phyloP scores from a whole-genome alignment of 1,140 invertebrate genomes.

The Lerema accius region DNA sequence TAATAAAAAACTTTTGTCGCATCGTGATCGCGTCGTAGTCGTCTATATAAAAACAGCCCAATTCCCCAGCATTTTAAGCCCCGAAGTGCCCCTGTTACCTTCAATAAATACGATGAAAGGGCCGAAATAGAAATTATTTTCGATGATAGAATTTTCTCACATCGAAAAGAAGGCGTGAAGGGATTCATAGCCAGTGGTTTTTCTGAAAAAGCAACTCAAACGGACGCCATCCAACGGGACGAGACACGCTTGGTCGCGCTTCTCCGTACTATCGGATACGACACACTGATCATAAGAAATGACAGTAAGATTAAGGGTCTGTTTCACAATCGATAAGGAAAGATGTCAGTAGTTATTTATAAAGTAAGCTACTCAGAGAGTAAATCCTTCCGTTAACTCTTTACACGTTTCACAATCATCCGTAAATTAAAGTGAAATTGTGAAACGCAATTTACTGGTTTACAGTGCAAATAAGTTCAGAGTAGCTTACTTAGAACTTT shows the following conservation, averaged over 20 bases:
- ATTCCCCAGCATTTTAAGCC: slow-evolving; percentile 41
- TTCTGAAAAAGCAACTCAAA: slow-evolving; percentile 65
- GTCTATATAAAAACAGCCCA: slow-evolving; percentile 18
- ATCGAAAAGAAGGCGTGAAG: slow-evolving; percentile 52
- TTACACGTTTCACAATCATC: too few species aligned
- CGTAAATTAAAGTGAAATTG: too few species aligned
- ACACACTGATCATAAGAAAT: slow-evolving; percentile 34
- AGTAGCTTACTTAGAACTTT: too few species aligned
- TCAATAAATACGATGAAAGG: slow-evolving; percentile 51
- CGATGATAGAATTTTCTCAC: slow-evolving; percentile 65
- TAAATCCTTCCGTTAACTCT: too few species aligned
- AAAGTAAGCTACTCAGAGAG: too few species aligned
- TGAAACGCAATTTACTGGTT: too few species aligned
- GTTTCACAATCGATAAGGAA: too few species aligned
- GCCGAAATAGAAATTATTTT: slow-evolving; percentile 60
- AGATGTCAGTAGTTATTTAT: too few species aligned
- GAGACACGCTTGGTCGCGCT: slow-evolving; percentile 50
- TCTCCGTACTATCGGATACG: too few species aligned
- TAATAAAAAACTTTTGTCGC: too few species aligned
- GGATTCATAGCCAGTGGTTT: slow-evolving; percentile 63
- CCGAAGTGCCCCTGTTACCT: slow-evolving; percentile 34
- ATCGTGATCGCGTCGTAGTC: not conserved
- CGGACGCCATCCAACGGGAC: slow-evolving; percentile 47
- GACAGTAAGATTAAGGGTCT: not conserved
- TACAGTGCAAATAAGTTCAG: too few species aligned